Evolutionary conservation across 2,113 vertebrate species (phyloP), one percentile per base, ranked within the genome.

Genomic region (Carlito syrichta): DNA sequence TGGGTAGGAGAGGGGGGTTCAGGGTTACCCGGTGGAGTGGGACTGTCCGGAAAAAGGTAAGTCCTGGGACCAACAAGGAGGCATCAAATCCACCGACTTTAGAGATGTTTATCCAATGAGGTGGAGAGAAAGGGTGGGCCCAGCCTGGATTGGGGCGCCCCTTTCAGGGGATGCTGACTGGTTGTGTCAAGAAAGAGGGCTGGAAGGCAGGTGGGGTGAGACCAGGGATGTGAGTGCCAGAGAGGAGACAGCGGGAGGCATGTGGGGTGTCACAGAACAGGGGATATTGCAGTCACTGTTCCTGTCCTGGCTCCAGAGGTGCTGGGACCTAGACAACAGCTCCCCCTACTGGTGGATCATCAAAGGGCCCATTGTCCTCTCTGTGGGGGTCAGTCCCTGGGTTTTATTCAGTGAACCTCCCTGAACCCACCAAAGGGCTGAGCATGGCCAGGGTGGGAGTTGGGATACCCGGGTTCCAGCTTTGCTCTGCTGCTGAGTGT

Each of bases 291-390:
- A 62, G 73, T 7, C 0, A 0, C 10, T 16, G 40, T 25, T 32
- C 62, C 8, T 27, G 12, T n/a, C 35, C 20, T 3, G 1, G 0
- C 69, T 97, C 85, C 48, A 13, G 91, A 99, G 99, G 96, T 99
- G 99, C 92, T 99, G 99, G 99, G 99, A 99, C 97, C 98, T 99
- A 88, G 99, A 99, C 43, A 98, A 99, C 96, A 98, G 97, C 76
- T 99, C 99, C 43, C 99, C 99, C 84, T 99, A 99, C 83, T 99
- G 99, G 99, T 99, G 99, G 99, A 98, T 99, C 91, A 99, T 99
- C 98, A 99, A 99, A 97, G 99, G 99, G 48, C 99, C 99, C 1
- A 99, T 99, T 95, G 98, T 99, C 68, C 95, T 99, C 54, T 99
- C 99, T 9, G 99, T 99, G 25, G 99, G 98, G 98, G 99, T 99